phyloP scores from a whole-genome alignment of 2,797 vertebrate species.

The Chaenodraco wilsoni region DNA sequence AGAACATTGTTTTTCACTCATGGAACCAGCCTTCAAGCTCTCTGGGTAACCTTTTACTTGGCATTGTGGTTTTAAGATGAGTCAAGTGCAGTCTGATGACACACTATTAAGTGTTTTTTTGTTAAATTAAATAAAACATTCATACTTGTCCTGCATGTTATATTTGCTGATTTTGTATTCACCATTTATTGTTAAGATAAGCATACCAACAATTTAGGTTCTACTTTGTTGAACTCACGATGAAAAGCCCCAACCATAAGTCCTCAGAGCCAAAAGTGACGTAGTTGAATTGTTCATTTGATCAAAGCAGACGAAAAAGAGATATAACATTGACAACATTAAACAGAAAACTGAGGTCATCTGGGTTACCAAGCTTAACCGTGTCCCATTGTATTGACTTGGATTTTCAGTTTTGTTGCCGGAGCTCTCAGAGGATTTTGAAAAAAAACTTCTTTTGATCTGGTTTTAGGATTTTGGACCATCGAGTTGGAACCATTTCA shows the following conservation, averaged over 20 bases:
- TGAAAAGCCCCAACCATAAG: too few species aligned
- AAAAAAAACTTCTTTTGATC: neutral
- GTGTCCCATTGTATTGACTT: neutral
- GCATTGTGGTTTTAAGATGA: conserved; percentile 31
- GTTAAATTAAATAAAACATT: neutral
- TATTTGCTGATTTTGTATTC: too few species aligned
- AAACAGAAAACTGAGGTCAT: neutral
- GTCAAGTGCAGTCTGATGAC: neutral
- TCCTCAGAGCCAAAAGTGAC: neutral
- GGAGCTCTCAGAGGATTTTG: neutral
- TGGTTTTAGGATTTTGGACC: neutral
- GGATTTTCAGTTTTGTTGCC: too few species aligned
- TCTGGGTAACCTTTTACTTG: neutral
- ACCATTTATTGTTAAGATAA: neutral
- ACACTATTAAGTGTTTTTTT: too few species aligned
- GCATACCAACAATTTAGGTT: neutral
- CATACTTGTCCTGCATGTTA: too few species aligned
- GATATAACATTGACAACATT: neutral
- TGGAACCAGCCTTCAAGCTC: too few species aligned
- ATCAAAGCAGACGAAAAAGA: neutral
- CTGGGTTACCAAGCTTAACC: neutral
- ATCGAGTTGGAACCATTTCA: neutral
- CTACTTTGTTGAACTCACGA: neutral
- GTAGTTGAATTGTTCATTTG: neutral
- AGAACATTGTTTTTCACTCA: too few species aligned